Evolutionary conservation across 2,888 invertebrate genomes (phyloP), one percentile per base, ranked within the genome.

Genomic region (Lithodes maja): DNA sequence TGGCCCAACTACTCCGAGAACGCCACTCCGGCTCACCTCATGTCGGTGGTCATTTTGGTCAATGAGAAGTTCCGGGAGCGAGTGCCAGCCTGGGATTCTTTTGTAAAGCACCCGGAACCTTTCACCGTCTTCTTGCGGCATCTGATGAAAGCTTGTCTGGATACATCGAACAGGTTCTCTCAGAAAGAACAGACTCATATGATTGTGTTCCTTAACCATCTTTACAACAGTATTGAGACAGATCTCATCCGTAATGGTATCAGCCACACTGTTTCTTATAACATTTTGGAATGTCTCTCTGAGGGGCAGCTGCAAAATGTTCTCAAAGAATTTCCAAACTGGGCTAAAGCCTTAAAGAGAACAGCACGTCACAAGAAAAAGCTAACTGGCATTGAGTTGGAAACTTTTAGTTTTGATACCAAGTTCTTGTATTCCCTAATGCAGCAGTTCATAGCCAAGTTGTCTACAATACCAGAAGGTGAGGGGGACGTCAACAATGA

Each of bases 1-100:
- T 99, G 99, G 99, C 98, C 99, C 0, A 97, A 99, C 94, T 99
- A 97, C 94, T 95, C 96, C 0, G 96, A 95, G n/a, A 94, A 94
- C 92, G 96, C 98, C 1, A 95, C 96, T 1, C 96, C 96, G 93
- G 96, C 97, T n/a, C 99, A 99, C 94, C 96, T 99, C 93, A 96
- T 99, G 96, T 99, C 99, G 0, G 98, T 99, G 92, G 97, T 98
- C n/a, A 96, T 98, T 0, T 98, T 99, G 97, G 96, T 99, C 79
- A 99, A 99, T 94, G 99, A 99, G 94, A 99, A 99, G 94, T 98
- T 99, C 93, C 95, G 99, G 1, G 99, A 99, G 94, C 95, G 99
- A 85, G 98, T 99, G 7, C 97, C 97, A 91, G 98, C 99, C 2
- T 99, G 99, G 99, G 90, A 69, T 95, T 96, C 96, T 0, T 98